Evolutionary conservation across 2,888 invertebrate species (phyloP), one percentile per base, ranked within the genome.

Genomic region (Cordilura impudica): DNA sequence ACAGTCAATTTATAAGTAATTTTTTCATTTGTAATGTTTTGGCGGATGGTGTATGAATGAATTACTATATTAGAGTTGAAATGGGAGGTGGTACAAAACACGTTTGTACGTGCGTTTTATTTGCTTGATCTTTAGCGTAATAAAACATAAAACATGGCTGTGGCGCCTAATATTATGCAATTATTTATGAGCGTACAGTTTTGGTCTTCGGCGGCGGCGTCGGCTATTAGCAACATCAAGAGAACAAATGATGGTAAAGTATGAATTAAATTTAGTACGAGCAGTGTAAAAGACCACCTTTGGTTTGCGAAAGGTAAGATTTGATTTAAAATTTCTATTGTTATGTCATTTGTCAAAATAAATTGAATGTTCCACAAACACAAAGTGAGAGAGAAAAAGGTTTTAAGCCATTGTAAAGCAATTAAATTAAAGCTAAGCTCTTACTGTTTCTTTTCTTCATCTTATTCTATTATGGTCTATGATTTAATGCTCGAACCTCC

Each of bases 271-370:
- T 54, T 76, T 61, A 29, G 70, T 35, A 47, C 26, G 61, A 26
- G 29, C 39, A 49, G 54, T 51, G 69, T 76, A 70, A 76, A 70
- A 43, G 75, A 72, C 71, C 75, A 79, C 79, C 67, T 67, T 49
- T 23, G 71, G 16, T 14, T 26, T 14, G 4, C 3, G 19, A 56
- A 18, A 23, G 29, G 10, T 12, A 10, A 56, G 14, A 53, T 60
- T 45, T 47, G 18, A 51, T 51, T 35, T 19, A 18, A 69, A 65
- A 58, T 35, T 53, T 51, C 84, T 83, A 87, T 87, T 88, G 88
- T 86, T 84, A 84, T 87, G 87, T 87, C 87, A 87, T 87, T 87
- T 87, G 88, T 88, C 88, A 88, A 87, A 86, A 86, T 86, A 87
- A 86, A 86, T 86, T 75, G 61, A 66, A 79, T 74, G 49, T 61